Conservation (phyloP, 2,888 invertebrate species). For the Rhagonycha lutea region DNA sequence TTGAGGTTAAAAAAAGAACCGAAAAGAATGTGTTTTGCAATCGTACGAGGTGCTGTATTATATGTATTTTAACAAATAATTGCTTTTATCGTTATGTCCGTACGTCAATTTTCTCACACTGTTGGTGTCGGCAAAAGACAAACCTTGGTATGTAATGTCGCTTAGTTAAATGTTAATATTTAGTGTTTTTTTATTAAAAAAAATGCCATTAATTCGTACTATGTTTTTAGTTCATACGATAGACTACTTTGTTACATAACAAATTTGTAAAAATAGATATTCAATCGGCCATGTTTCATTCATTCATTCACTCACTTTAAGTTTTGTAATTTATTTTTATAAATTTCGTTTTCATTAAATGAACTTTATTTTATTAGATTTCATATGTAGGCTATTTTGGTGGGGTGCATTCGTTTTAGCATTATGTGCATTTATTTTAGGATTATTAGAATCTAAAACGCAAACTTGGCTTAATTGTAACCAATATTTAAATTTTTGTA, state of each 20-base stretch:
- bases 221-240: conserved; percentile 10
- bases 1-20: conserved; percentile 21
- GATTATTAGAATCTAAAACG: conserved; percentile 22
- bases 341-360: conserved; percentile 16
- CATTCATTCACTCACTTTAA: not conserved
- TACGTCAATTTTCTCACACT: conserved; percentile 7
- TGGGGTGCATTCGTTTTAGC: conserved; percentile 26
- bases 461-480: not conserved
- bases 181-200: not conserved
- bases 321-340: not conserved
- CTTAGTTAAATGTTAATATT: not conserved
- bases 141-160: conserved; percentile 18
- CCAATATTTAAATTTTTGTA: conserved; percentile 15
- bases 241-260: conserved; percentile 11
- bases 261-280: conserved; percentile 17
- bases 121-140: conserved; percentile 17
- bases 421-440: conserved; percentile 32
- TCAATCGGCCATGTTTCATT: conserved; percentile 12
- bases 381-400: conserved; percentile 32
- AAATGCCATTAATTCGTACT: not conserved
- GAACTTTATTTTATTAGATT: conserved; percentile 24
- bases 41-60: conserved; percentile 2
- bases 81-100: conserved; percentile 13
- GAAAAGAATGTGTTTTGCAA: conserved; percentile 15
- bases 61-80: conserved; percentile 1